Conservation (phyloP, 2,888 invertebrate genomes). For the Euzetes globulus region DNA sequence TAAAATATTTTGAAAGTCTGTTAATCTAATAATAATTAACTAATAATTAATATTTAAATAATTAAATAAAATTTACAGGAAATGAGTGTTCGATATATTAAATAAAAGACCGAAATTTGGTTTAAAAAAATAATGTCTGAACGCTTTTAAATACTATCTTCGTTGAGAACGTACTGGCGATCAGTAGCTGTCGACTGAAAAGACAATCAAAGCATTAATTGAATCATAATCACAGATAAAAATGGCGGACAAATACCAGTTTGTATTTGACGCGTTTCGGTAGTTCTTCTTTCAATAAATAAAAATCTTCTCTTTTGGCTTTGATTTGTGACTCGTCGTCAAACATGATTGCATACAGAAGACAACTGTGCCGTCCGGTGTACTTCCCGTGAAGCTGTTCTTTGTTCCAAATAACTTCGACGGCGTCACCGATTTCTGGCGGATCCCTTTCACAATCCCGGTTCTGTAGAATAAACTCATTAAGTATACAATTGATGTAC, state of each 20-base stretch:
- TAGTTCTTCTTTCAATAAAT: slow-evolving; percentile 53
- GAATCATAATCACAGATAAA: too few species aligned
- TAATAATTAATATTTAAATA: background rate
- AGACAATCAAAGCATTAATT: background rate
- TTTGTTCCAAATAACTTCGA: slow-evolving; percentile 54
- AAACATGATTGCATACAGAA: slow-evolving; percentile 46
- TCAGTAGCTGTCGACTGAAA: background rate
- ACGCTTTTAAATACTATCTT: background rate
- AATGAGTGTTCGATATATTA: too few species aligned
- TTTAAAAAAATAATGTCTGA: background rate
- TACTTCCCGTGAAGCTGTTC: slow-evolving; percentile 49
- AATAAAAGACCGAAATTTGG: too few species aligned
- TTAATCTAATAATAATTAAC: background rate
- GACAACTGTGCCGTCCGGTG: slow-evolving; percentile 34
- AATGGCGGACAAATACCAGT: slow-evolving; percentile 38
- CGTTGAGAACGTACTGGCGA: background rate
- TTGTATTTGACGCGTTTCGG: slow-evolving; percentile 54
- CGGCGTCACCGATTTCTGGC: slow-evolving; percentile 50
- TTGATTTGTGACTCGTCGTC: slow-evolving; percentile 50
- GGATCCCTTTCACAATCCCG: slow-evolving; percentile 44
- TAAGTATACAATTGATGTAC: slow-evolving; percentile 19
- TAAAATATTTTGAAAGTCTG: too few species aligned
- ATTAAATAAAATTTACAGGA: too few species aligned
- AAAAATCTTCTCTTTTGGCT: slow-evolving; percentile 54
- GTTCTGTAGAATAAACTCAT: slow-evolving; percentile 26